phyloP scores from a whole-genome alignment of 2,113 vertebrate genomes.

The Crotalus horridus region DNA sequence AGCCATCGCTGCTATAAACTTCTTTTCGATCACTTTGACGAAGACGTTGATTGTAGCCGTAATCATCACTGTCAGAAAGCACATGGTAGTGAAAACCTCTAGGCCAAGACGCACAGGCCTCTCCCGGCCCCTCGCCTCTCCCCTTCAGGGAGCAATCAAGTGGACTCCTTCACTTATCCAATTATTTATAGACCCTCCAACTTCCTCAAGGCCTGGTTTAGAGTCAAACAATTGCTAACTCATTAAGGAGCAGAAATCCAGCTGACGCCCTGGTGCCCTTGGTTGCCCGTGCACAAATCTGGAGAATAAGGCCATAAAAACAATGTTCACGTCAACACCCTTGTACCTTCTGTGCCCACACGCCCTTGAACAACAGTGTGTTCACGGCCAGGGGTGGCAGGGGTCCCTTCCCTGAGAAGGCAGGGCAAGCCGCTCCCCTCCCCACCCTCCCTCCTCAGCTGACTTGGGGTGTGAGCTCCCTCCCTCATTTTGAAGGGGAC shows the following conservation, averaged over 20 bases:
- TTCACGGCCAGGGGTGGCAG: neutral
- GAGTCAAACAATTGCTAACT: neutral
- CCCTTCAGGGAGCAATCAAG: neutral
- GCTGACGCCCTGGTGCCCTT: neutral
- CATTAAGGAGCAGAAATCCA: neutral
- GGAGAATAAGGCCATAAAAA: neutral
- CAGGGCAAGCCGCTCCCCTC: neutral
- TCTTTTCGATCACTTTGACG: neutral
- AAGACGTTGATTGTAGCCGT: neutral
- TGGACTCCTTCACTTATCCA: neutral
- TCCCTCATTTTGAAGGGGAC: too few species aligned
- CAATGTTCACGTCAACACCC: neutral
- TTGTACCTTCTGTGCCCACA: neutral
- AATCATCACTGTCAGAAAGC: neutral
- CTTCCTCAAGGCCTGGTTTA: neutral
- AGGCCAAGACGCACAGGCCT: neutral
- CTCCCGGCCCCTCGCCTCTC: neutral
- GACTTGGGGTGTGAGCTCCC: neutral
- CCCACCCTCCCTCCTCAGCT: neutral
- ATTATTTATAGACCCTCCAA: neutral
- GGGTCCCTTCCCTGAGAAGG: neutral
- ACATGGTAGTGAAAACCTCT: neutral
- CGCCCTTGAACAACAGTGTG: neutral
- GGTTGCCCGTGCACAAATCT: neutral
- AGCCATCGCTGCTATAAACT: accelerated